These are phyloP conservation scores for Thaleichthys pacificus DNA, from an alignment of 2,797 vertebrate species.

Conservation along the genomic window DNA sequence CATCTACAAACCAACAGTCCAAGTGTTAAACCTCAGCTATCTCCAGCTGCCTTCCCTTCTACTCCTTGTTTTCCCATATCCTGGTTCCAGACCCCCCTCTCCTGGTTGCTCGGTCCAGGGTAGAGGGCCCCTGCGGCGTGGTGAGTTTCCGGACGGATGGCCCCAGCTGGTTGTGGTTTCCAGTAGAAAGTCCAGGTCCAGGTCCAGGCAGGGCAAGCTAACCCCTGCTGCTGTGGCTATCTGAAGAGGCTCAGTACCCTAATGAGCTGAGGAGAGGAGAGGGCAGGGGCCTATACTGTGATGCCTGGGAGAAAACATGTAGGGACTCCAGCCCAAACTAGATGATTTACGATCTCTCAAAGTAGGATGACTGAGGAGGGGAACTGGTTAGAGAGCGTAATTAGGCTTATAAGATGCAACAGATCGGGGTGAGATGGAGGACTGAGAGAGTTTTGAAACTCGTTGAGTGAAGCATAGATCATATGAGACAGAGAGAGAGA, in stretches of 20 bases:
- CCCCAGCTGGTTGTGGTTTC: conserved; percentile 26
- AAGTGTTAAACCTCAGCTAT: background rate
- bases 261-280: conserved; percentile 13
- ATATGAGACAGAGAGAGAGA: background rate
- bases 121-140: conserved; percentile 5
- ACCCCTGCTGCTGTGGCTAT: conserved; percentile 17
- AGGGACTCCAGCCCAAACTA: background rate
- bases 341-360: background rate
- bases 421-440: background rate
- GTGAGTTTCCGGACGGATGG: conserved; percentile 16
- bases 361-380: background rate
- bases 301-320: background rate
- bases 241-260: conserved; percentile 3
- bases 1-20: background rate
- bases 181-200: conserved; percentile 15
- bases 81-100: background rate
- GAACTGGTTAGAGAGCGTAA: background rate
- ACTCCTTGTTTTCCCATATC: background rate
- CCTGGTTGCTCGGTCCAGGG: background rate
- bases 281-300: background rate
- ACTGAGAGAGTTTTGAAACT: background rate
- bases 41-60: background rate
- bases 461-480: background rate
- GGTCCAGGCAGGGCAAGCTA: conserved; percentile 7
- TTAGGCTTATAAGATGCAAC: background rate